Evolutionary conservation across 2,797 vertebrate genomes (phyloP), one percentile per base, ranked within the genome.

Genomic region (Rhinophrynus dorsalis): DNA sequence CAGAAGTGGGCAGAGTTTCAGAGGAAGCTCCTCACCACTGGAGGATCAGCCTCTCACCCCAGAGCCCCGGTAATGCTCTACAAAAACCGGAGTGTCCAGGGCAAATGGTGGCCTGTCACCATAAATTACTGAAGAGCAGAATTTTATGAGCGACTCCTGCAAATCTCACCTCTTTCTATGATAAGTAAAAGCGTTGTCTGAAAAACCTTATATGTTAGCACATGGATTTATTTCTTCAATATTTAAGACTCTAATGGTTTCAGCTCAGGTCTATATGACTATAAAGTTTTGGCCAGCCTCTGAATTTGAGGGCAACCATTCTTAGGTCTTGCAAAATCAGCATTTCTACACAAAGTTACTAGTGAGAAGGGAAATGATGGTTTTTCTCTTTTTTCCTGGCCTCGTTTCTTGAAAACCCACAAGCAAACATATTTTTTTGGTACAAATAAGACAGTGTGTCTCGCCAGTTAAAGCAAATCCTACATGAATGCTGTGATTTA

Each of bases 401-500:
- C 66, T 18, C 0, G 0, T 79, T 84, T 86, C 84, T 84, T 72
- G 75, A 66, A 78, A 87, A 83, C 77, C 85, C 85, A 79, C 83
- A 84, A 82, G 82, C 83, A 87, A 87, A 86, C 84, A 84, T 82
- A 83, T 80, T 85, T 83, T 84, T 81, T 72, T 32, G 47, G 83
- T 77, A 84, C 83, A 86, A 86, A 86, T 84, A 86, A 85, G 84
- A 85, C 84, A 84, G 83, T 83, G 79, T 84, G 85, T 82, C 84
- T 84, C 70, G 84, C 85, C 85, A 87, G 84, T 80, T 82, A 81
- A 85, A 87, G 85, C 84, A 84, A 81, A 82, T 86, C 83, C 77
- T 82, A 86, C 83, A 86, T 86, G 84, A 87, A 84, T 84, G 84
- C 83, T 84, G 83, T 79, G 78, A 83, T 87, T 87, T 87, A 86